These are phyloP conservation scores for Cotesia chilonis DNA, from an alignment of 1,140 invertebrate species.

Conservation along the genomic window DNA sequence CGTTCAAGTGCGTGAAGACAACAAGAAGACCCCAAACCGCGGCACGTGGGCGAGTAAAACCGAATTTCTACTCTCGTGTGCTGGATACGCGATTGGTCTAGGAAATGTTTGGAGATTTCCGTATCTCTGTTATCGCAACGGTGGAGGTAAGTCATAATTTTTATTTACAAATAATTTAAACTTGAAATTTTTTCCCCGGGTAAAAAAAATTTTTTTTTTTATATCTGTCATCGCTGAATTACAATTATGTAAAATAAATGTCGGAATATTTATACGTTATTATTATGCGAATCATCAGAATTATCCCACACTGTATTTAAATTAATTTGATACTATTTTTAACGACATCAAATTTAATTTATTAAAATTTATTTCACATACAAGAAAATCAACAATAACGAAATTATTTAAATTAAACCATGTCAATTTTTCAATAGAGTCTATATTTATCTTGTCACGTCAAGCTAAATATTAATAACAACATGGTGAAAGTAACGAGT, in stretches of 20 bases:
- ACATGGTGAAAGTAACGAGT: constrained; percentile 1
- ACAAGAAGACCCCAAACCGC: constrained; percentile 48
- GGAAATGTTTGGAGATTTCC: constrained; percentile 82
- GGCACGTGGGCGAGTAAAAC: constrained; percentile 75
- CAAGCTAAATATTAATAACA: too few species aligned
- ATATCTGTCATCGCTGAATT: neutral
- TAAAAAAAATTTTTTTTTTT: neutral
- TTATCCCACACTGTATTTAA: too few species aligned
- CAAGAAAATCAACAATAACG: too few species aligned
- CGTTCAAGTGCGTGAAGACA: constrained; percentile 6
- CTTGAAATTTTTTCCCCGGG: neutral
- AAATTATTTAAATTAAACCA: neutral
- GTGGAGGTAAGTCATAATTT: constrained; percentile 62
- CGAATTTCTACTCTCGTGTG: constrained; percentile 78
- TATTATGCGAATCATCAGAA: too few species aligned
- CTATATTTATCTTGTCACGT: too few species aligned
- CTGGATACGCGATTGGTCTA: constrained; percentile 80
- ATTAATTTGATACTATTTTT: too few species aligned
- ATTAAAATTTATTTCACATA: too few species aligned
- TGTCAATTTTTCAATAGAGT: constrained; percentile 11
- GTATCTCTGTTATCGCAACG: constrained; percentile 75
- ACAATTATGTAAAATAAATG: too few species aligned
- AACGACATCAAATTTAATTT: too few species aligned
- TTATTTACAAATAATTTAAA: neutral
- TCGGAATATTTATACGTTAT: too few species aligned